Evolutionary conservation across 2,113 vertebrate genomes (phyloP).

Genomic region (Brachyhypopomus gauderio): DNA sequence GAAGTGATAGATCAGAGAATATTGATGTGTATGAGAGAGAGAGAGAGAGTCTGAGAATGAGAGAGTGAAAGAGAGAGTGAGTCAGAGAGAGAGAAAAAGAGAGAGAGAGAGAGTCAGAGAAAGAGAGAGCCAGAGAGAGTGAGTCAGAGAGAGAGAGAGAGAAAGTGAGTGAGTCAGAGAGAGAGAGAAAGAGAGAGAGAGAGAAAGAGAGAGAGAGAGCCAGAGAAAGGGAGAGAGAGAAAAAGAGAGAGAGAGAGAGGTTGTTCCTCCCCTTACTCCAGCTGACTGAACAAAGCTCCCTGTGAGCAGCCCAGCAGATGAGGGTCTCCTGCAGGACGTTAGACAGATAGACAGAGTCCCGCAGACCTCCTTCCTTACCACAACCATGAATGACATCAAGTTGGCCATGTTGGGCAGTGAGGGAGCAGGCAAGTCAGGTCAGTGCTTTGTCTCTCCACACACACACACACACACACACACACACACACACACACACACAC

Average conservation of each 20-base stretch:
- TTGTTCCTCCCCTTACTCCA: background rate
- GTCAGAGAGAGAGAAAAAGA: conserved; percentile 13
- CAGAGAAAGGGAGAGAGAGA: background rate
- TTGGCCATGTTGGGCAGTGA: conserved; percentile 74
- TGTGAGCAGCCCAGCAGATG: background rate
- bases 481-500: background rate
- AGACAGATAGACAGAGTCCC: background rate
- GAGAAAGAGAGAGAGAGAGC: conserved; percentile 26
- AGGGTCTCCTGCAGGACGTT: background rate
- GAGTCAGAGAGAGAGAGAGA: background rate
- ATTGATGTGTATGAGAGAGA: conserved; percentile 21
- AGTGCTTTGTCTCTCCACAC: conserved; percentile 39
- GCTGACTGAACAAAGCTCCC: background rate
- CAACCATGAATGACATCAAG: conserved; percentile 76
- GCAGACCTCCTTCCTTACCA: background rate
- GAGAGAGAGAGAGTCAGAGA: conserved; percentile 36
- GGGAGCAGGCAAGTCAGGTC: conserved; percentile 77
- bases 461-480: background rate
- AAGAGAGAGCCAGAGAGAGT: conserved; percentile 13
- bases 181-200: conserved; percentile 15
- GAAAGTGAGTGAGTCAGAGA: conserved; percentile 36
- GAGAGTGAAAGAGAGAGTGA: conserved; percentile 37
- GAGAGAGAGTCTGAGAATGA: conserved; percentile 18
- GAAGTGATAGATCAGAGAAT: conserved; percentile 25
- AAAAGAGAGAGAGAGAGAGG: conserved; percentile 20